A percentile compares a stretch with the other conserved stretches of the same genome.
Conservation (phyloP, 2,113 vertebrate species). For the Psilopogon haemacephalus region DNA sequence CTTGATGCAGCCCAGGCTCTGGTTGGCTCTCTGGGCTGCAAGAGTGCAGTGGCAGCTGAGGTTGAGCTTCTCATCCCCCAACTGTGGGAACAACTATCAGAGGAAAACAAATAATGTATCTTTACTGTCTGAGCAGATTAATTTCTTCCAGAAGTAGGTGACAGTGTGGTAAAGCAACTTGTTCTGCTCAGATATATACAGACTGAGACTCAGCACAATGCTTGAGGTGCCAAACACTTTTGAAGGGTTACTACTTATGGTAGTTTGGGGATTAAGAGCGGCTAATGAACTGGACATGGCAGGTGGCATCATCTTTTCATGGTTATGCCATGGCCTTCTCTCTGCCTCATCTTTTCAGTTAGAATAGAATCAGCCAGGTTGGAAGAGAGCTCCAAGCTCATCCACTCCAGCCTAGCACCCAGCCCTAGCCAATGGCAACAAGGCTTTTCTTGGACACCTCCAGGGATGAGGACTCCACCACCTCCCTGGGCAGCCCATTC, state of each 20-base stretch:
- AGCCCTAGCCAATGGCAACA: no score
- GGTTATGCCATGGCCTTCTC: neutral
- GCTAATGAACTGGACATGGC: neutral
- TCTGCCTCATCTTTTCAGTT: neutral
- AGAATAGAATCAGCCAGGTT: no score
- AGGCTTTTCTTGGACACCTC: no score
- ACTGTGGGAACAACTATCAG: neutral
- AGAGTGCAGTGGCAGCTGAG: no score
- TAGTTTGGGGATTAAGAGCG: neutral
- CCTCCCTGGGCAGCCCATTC: no score
- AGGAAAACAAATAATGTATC: neutral
- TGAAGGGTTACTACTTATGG: neutral
- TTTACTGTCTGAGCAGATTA: neutral
- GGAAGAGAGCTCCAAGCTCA: no score
- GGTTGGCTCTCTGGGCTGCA: no score
- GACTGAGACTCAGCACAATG: neutral
- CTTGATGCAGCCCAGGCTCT: no score
- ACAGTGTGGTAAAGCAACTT: neutral
- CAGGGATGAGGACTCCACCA: no score
- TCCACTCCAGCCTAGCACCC: no score
- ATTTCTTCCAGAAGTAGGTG: neutral
- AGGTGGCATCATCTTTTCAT: neutral
- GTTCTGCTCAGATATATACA: rapidly evolving
- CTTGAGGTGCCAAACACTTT: neutral
- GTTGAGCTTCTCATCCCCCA: no score